phyloP scores from a whole-genome alignment of 1,140 invertebrate genomes.

The Bursaphelenchus mucronatus region DNA sequence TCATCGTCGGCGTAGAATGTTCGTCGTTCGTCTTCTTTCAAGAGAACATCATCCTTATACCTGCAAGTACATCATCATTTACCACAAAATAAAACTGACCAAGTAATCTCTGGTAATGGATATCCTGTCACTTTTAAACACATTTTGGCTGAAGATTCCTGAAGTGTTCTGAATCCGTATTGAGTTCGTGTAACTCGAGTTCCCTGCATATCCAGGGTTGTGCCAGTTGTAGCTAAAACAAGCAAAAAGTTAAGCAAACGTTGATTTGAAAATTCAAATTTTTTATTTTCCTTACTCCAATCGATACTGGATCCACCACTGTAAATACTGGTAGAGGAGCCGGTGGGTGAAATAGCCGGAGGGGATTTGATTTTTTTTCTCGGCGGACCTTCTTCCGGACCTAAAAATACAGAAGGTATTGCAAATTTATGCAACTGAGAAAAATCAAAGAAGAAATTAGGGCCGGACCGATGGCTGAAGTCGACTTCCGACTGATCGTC shows the following conservation, averaged over 20 bases:
- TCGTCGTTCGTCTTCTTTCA: conserved; percentile 73
- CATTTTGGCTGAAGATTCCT: conserved; percentile 85
- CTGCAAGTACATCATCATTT: conserved; percentile 64
- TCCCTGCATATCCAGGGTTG: conserved; percentile 60
- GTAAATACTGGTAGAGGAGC: conserved; percentile 55
- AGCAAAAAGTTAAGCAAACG: conserved; percentile 6
- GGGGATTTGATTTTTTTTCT: conserved; percentile 61
- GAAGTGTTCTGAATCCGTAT: conserved; percentile 73
- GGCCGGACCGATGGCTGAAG: conserved; percentile 28
- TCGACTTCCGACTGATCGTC: conserved; percentile 47
- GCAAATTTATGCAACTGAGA: neutral
- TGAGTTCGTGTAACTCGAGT: conserved; percentile 59
- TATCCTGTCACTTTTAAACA: conserved; percentile 81
- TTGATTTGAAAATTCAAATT: neutral
- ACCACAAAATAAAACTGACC: neutral
- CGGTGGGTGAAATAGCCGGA: conserved; percentile 59
- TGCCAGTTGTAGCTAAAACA: conserved; percentile 56
- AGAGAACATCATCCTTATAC: conserved; percentile 75
- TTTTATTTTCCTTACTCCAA: conserved; percentile 10
- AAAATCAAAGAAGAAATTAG: conserved; percentile 11
- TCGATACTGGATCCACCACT: conserved; percentile 42
- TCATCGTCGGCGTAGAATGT: conserved; percentile 72
- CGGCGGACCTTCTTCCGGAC: conserved; percentile 60
- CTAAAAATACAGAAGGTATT: conserved; percentile 34
- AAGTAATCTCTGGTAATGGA: conserved; percentile 20